Evolutionary conservation across 2,888 invertebrate species (phyloP), one percentile per base, ranked within the genome.

Genomic region (Cremastobaeus sp.): DNA sequence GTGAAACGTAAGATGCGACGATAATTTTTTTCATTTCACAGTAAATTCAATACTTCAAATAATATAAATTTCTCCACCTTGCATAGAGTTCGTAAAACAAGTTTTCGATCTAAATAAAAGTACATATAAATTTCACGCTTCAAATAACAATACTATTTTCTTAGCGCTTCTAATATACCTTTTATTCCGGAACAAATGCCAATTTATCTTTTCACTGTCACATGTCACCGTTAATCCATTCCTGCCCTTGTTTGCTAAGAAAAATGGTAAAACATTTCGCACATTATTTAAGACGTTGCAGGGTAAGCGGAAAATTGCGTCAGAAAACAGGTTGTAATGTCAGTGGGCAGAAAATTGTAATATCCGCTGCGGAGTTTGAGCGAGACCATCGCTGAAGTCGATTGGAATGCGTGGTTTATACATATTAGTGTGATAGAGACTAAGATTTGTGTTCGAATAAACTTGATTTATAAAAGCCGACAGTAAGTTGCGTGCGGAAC

Each of bases 391-490:
- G 41, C 15, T 14, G 25, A 50, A 30, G 18, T 34, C 32, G 62
- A 66, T 48, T 34, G 55, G 55, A 48, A 66, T 55, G 3, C 15
- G 18, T 3, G 18, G n/a, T 17, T 52, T 54, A 69, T 69, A 64
- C 59, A 69, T 69, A 74, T 74, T 59, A 21, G 1, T 3, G 59
- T n/a, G 57, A 57, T 74, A 69, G 64, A 74, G 45, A 50, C 52
- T 32, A 21, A 30, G 35, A 45, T 32, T 17, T 43, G 55, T 54
- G 43, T 62, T 68, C 57, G 62, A 64, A 54, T 15, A 64, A 47
- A 15, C 68, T 75, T 81, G 82, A 83, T 84, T 83, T 83, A 83
- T 80, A 78, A 77, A 78, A 78, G 77, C 70, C 66, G 69, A 65
- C 35, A 57, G 25, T 62, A 64, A 68, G 76, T 76, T 70, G 77